Evolutionary conservation across 2,888 invertebrate species (phyloP).

Genomic region (Achlya flavicornis): DNA sequence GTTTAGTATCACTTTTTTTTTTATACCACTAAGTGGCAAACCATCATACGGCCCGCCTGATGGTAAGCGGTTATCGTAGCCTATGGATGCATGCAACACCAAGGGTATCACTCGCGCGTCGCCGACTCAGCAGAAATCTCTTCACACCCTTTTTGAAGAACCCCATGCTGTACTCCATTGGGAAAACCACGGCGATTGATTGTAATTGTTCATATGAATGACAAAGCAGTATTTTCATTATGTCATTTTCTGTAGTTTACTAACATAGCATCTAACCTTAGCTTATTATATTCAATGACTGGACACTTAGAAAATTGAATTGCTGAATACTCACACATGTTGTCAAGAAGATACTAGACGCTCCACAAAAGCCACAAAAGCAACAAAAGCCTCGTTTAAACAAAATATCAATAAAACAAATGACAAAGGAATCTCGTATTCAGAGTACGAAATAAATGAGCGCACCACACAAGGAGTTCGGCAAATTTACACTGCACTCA

Average conservation of each 20-base stretch:
- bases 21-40: too few species aligned
- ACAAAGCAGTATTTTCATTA: neutral
- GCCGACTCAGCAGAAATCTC: too few species aligned
- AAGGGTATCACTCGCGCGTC: too few species aligned
- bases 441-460: conserved; percentile 66
- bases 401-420: conserved; percentile 63
- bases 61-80: too few species aligned
- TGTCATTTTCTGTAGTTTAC: neutral
- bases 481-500: conserved; percentile 81
- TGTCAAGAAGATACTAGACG: conserved; percentile 7
- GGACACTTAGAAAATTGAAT: neutral
- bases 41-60: too few species aligned
- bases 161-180: too few species aligned
- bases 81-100: too few species aligned
- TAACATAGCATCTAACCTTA: neutral
- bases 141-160: too few species aligned
- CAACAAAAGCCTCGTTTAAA: conserved; percentile 25
- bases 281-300: neutral
- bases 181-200: too few species aligned
- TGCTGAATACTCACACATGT: neutral
- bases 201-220: too few species aligned
- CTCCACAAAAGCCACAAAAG: conserved; percentile 26
- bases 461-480: conserved; percentile 68
- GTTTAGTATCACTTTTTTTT: neutral
- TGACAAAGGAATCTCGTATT: conserved; percentile 58